These are phyloP conservation scores for Drosophila prosaltans DNA, from an alignment of 1,140 invertebrate genomes.

Conservation along the genomic window DNA sequence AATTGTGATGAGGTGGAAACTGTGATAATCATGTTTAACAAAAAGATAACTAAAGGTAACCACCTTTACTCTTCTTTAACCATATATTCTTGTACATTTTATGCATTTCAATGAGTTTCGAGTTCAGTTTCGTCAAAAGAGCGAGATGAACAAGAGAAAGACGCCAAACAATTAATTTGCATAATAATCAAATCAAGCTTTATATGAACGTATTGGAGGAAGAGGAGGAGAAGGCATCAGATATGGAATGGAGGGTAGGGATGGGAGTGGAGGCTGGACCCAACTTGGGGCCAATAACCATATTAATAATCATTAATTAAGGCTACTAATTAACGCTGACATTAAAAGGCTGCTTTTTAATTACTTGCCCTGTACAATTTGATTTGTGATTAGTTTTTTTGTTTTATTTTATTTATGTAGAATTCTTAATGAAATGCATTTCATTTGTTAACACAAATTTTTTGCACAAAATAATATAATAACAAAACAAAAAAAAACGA, in stretches of 20 bases:
- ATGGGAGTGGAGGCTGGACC: conserved; percentile 2
- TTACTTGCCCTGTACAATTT: conserved; percentile 40
- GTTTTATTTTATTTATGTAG: conserved; percentile 16
- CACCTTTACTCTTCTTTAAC: conserved; percentile 15
- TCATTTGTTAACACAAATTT: conserved; percentile 48
- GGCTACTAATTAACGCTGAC: conserved; percentile 79
- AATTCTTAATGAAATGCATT: conserved; percentile 40
- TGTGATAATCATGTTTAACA: conserved; percentile 80
- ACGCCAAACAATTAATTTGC: conserved; percentile 72
- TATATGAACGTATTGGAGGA: not conserved
- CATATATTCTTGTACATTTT: conserved; percentile 35
- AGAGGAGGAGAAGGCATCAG: not conserved
- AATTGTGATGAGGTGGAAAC: conserved; percentile 76
- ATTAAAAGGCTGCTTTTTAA: conserved; percentile 79
- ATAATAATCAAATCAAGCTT: conserved; percentile 66
- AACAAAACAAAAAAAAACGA: conserved; percentile 40
- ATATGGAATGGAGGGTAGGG: not conserved
- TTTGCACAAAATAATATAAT: conserved; percentile 18
- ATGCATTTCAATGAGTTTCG: conserved; percentile 76
- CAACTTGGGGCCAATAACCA: conserved; percentile 62
- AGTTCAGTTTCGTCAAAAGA: conserved; percentile 71
- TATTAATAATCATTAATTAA: conserved; percentile 82
- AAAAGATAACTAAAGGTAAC: conserved; percentile 28
- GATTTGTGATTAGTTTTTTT: conserved; percentile 31
- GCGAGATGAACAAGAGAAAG: conserved; percentile 28